phyloP scores from a whole-genome alignment of 37 sponge, comb jelly and placozoan species.

The Geodia barretti region DNA sequence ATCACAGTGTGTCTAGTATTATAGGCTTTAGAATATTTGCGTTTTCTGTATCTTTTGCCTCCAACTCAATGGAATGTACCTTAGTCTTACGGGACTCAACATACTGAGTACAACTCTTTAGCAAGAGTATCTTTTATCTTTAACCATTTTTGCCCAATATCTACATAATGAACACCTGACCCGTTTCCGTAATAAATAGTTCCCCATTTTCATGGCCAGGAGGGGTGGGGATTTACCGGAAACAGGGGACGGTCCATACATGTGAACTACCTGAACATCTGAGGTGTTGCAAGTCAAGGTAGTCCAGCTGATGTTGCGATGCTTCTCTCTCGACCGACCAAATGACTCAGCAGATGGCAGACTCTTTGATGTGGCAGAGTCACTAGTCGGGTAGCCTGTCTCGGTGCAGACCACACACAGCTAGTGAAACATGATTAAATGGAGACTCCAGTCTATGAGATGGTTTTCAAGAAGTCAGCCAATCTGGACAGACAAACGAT shows the following conservation, averaged over 20 bases:
- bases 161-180: conserved; percentile 20
- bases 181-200: background rate
- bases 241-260: conserved; percentile 12
- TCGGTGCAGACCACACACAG: background rate
- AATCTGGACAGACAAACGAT: no score
- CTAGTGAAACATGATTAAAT: no score
- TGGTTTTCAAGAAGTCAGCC: no score
- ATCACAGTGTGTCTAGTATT: conserved; percentile 6
- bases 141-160: no score
- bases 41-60: background rate
- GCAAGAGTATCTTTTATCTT: no score
- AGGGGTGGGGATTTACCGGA: conserved; percentile 9
- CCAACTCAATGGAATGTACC: background rate
- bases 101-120: no score
- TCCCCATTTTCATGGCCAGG: conserved; percentile 12
- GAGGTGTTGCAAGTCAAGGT: background rate
- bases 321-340: background rate
- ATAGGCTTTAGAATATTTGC: background rate
- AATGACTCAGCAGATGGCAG: conserved; percentile 1
- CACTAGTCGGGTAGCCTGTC: background rate
- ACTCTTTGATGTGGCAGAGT: background rate
- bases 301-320: background rate
- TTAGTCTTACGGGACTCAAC: background rate
- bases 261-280: background rate
- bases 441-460: no score